These are phyloP conservation scores for Elysia chlorotica DNA, from an alignment of 1,140 invertebrate species.

Conservation along the genomic window DNA sequence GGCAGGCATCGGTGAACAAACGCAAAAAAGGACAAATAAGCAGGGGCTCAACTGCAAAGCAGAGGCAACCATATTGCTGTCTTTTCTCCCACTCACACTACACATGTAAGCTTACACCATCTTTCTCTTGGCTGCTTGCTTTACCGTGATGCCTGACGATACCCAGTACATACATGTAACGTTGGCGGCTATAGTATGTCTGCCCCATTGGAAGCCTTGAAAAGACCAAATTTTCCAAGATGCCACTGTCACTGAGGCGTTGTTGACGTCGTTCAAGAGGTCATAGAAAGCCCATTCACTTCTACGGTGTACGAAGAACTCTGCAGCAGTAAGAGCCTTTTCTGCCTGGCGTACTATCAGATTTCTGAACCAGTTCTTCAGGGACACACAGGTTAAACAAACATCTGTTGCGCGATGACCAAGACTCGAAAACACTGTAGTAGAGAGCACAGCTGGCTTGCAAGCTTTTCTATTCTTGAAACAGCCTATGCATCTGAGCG, in stretches of 20 bases:
- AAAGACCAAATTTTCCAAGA: slow-evolving; percentile 23
- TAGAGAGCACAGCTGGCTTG: slow-evolving; percentile 14
- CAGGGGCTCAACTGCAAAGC: background rate
- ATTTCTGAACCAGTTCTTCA: background rate
- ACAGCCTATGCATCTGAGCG: slow-evolving; percentile 13
- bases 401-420: slow-evolving; percentile 13
- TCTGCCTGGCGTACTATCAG: background rate
- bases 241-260: slow-evolving; percentile 5
- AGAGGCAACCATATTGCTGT: slow-evolving; percentile 22
- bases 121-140: background rate
- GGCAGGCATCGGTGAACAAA: background rate
- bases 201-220: slow-evolving; percentile 12
- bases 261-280: background rate
- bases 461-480: slow-evolving; percentile 5
- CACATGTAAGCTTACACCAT: slow-evolving; percentile 3
- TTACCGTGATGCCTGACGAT: slow-evolving; percentile 10
- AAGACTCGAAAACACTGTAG: slow-evolving; percentile 16
- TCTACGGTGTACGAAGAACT: slow-evolving; percentile 13
- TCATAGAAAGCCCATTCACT: slow-evolving; percentile 10
- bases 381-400: background rate
- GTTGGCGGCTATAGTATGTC: slow-evolving; percentile 18
- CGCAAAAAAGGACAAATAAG: background rate
- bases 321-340: background rate
- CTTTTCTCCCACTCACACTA: slow-evolving; percentile 17
- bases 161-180: slow-evolving; percentile 19